Conservation (phyloP, 2,113 vertebrate species). For the Phoenicopterus ruber region DNA sequence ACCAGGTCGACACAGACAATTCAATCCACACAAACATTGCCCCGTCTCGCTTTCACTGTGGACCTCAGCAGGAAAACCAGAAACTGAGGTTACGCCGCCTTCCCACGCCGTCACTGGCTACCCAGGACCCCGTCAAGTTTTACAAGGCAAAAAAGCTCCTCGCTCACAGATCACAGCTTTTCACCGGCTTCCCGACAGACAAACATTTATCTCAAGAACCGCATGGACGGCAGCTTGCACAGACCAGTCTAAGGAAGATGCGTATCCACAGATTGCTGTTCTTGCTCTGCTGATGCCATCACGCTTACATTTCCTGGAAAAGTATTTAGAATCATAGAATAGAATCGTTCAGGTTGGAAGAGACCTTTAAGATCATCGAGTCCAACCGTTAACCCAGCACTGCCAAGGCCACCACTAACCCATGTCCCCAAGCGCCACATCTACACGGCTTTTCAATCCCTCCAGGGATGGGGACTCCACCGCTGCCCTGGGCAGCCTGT, state of each 20-base stretch:
- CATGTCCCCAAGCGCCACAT: no score
- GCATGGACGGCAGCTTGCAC: neutral
- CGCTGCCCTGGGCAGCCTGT: no score
- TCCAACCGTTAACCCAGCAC: no score
- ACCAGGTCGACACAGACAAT: neutral
- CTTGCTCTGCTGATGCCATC: neutral
- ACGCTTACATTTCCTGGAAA: neutral
- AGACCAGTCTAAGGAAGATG: neutral
- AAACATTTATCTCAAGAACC: neutral
- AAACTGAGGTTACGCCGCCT: accelerated
- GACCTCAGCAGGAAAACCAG: neutral
- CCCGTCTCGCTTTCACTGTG: neutral
- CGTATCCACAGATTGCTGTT: neutral
- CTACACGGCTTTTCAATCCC: no score
- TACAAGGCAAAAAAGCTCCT: neutral
- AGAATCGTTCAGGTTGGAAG: no score
- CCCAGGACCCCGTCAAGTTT: neutral
- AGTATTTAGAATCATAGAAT: neutral
- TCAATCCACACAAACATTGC: accelerated
- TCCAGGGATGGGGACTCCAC: no score
- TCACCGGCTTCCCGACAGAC: neutral
- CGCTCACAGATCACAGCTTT: neutral
- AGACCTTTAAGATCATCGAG: no score
- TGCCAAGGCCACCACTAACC: no score
- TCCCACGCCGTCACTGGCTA: neutral